A percentile compares a stretch with the other conserved stretches of the same genome.
These are phyloP conservation scores for Pachyramphus minor DNA, from an alignment of 2,113 vertebrate species.

Conservation along the genomic window DNA sequence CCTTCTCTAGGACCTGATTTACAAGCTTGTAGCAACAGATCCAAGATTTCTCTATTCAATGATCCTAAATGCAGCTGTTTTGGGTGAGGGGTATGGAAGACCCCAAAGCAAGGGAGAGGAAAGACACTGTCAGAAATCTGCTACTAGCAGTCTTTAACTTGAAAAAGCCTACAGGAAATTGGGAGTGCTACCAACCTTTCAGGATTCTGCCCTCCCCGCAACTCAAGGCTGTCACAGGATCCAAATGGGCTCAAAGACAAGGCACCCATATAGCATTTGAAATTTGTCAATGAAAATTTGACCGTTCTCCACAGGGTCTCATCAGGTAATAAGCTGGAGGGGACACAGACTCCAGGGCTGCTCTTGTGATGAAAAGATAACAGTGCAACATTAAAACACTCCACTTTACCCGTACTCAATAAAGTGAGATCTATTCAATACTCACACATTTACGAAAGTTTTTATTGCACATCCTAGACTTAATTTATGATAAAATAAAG, in stretches of 20 bases:
- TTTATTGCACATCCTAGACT: constrained; percentile 18
- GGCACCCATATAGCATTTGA: neutral
- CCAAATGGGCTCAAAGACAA: neutral
- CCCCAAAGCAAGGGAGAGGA: neutral
- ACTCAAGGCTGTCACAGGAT: neutral
- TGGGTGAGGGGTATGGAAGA: neutral
- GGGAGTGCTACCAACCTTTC: neutral
- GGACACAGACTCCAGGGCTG: neutral
- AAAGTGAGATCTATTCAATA: neutral
- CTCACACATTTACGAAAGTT: neutral
- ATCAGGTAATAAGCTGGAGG: neutral
- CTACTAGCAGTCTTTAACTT: neutral
- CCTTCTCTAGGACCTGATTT: neutral
- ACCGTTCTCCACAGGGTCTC: neutral
- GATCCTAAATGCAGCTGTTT: neutral
- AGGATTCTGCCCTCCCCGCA: neutral
- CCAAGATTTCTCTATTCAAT: neutral
- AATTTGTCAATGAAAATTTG: neutral
- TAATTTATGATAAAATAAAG: neutral
- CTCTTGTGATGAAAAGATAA: neutral
- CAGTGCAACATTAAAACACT: neutral
- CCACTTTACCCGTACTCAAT: neutral
- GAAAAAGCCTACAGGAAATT: neutral
- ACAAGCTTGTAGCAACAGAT: neutral
- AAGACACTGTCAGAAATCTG: neutral